These are phyloP conservation scores for Aythya baeri DNA, from an alignment of 2,113 vertebrate genomes.

Conservation along the genomic window DNA sequence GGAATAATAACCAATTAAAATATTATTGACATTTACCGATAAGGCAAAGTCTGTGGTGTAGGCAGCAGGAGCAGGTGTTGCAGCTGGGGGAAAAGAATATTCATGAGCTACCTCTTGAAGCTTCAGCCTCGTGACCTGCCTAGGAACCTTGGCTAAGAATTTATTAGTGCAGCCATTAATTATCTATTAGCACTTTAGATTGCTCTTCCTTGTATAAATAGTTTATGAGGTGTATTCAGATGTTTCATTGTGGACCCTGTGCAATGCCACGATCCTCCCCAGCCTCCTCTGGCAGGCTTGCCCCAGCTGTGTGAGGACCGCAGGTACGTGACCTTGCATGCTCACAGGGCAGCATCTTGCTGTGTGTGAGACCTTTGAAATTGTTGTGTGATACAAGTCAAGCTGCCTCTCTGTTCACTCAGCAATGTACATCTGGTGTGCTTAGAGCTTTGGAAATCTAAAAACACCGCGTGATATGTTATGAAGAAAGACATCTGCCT, in stretches of 20 bases:
- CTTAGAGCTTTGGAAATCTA: background rate
- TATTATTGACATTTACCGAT: background rate
- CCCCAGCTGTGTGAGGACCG: background rate
- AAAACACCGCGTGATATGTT: background rate
- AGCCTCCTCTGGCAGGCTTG: background rate
- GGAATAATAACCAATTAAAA: conserved; percentile 11
- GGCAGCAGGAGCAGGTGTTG: background rate
- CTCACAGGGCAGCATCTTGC: accelerated
- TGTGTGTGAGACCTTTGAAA: accelerated
- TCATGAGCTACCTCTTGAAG: background rate
- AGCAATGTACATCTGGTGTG: background rate
- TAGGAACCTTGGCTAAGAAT: background rate
- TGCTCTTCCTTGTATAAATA: background rate
- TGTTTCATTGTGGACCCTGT: background rate
- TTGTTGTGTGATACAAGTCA: background rate
- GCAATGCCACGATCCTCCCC: background rate
- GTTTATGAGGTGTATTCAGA: background rate
- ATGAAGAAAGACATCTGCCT: background rate
- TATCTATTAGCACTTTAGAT: background rate
- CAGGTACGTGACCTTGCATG: background rate
- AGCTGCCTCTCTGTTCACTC: background rate
- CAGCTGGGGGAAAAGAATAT: background rate
- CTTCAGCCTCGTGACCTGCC: background rate
- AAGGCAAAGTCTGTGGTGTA: background rate
- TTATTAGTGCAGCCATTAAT: background rate